Evolutionary conservation across 2,797 vertebrate species (phyloP).

Genomic region (Hephaestus fuliginosus): DNA sequence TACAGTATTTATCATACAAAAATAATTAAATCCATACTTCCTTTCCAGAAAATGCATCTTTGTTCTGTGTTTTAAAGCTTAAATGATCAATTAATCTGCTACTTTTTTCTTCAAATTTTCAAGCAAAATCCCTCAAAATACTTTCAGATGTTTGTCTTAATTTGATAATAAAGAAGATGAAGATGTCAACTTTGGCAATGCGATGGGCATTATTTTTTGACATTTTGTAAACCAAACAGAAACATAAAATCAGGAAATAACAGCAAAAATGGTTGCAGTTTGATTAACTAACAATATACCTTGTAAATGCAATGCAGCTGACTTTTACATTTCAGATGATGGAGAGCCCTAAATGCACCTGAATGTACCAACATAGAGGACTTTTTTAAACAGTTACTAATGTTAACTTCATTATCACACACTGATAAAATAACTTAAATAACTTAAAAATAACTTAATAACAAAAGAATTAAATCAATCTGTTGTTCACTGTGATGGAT

Average conservation of each 20-base stretch:
- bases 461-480: background rate
- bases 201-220: background rate
- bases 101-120: no score
- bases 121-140: background rate
- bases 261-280: background rate
- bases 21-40: background rate
- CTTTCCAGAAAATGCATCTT: background rate
- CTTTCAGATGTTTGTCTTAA: background rate
- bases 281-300: background rate
- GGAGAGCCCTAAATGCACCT: accelerated
- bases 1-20: background rate
- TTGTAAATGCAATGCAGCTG: background rate
- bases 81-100: background rate
- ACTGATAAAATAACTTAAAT: background rate
- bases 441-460: no score
- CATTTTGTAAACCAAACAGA: background rate
- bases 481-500: background rate
- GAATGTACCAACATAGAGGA: background rate
- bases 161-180: background rate
- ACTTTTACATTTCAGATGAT: background rate
- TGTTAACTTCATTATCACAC: background rate
- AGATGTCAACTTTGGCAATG: background rate
- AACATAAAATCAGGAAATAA: background rate
- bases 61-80: background rate
- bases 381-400: background rate